Conservation (phyloP, 2,888 invertebrate species). For the Mesopsocus fuscifrons region DNA sequence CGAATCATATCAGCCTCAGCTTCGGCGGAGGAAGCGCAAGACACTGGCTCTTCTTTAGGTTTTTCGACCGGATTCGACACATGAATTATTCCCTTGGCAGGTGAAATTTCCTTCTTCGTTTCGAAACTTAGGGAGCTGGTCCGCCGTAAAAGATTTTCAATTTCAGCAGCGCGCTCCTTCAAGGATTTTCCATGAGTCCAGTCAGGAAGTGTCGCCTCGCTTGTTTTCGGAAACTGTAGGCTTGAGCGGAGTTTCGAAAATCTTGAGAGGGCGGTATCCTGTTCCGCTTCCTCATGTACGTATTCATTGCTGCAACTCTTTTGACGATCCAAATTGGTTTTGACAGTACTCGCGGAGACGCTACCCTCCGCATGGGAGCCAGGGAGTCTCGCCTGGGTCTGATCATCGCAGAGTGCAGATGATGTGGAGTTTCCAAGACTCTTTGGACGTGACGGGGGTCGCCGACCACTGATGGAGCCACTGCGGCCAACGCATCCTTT, state of each 20-base stretch:
- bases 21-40: slow-evolving; percentile 30
- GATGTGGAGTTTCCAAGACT: slow-evolving; percentile 13
- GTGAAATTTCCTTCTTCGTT: not conserved
- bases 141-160: slow-evolving; percentile 16
- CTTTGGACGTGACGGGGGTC: slow-evolving; percentile 30
- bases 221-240: slow-evolving; percentile 2
- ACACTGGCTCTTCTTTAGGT: slow-evolving; percentile 36
- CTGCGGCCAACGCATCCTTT: slow-evolving; percentile 31
- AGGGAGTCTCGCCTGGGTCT: slow-evolving; percentile 20
- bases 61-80: slow-evolving; percentile 31
- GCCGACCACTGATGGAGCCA: slow-evolving; percentile 26
- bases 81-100: not conserved
- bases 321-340: slow-evolving; percentile 2
- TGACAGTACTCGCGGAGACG: slow-evolving; percentile 25
- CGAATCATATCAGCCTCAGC: slow-evolving; percentile 24
- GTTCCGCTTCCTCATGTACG: not conserved
- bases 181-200: slow-evolving; percentile 5
- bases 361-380: slow-evolving; percentile 14
- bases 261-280: slow-evolving; percentile 6
- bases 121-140: slow-evolving; percentile 15
- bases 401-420: slow-evolving; percentile 17
- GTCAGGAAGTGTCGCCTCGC: not conserved
- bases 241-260: slow-evolving; percentile 12
- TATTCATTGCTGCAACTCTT: slow-evolving; percentile 6
- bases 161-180: slow-evolving; percentile 18